Conservation (phyloP, 2,797 vertebrate genomes). For the Emydoidea blandingii region DNA sequence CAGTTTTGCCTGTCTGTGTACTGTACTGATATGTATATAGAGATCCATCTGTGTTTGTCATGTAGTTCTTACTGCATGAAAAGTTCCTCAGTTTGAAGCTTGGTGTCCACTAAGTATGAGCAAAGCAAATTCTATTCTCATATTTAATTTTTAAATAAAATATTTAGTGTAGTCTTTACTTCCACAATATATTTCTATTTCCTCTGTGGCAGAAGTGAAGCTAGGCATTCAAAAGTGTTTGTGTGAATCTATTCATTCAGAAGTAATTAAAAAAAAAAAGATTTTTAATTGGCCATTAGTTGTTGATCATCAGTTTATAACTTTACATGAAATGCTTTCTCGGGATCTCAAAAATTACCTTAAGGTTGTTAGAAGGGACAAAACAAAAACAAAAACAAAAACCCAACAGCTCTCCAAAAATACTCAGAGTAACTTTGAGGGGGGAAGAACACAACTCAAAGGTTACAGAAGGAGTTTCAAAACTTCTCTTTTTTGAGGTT, state of each 20-base stretch:
- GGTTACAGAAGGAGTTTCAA: slow-evolving; percentile 54
- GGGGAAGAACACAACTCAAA: neutral
- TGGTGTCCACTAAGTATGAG: neutral
- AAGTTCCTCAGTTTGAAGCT: slow-evolving; percentile 13
- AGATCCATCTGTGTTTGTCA: neutral
- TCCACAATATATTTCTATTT: neutral
- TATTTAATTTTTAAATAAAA: slow-evolving; percentile 26
- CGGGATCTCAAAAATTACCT: neutral
- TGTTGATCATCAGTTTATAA: neutral
- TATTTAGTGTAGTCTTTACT: neutral
- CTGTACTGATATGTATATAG: neutral
- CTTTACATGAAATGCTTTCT: neutral
- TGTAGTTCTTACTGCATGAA: neutral
- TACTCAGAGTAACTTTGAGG: neutral
- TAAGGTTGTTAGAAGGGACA: neutral
- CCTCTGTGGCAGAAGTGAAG: neutral
- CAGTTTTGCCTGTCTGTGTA: neutral
- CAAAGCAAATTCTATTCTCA: neutral
- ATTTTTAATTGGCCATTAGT: neutral
- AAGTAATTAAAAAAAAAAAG: neutral
- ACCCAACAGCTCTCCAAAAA: slow-evolving; percentile 45
- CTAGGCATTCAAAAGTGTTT: neutral
- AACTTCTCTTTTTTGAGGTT: slow-evolving; percentile 13
- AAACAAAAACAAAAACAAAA: neutral
- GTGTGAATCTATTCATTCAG: neutral